Evolutionary conservation across 2,113 vertebrate species (phyloP).

Genomic region (Thunnus thynnus): DNA sequence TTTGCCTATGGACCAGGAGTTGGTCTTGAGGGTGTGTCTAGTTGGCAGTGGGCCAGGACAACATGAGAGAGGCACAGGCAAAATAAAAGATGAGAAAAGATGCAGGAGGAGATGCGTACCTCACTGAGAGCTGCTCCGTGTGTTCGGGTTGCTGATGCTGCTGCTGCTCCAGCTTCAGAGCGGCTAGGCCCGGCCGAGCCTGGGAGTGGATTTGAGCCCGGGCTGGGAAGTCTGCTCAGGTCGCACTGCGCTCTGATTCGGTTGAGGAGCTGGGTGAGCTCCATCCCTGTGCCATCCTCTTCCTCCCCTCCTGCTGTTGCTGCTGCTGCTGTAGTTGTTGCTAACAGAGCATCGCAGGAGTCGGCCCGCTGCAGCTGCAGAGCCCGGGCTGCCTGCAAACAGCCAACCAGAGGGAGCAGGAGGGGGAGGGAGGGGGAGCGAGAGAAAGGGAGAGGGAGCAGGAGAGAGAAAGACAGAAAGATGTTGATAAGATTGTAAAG

Average conservation of each 20-base stretch:
- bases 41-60: conserved; percentile 51
- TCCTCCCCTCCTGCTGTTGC: conserved; percentile 83
- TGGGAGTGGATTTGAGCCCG: conserved; percentile 54
- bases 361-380: conserved; percentile 84
- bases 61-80: conserved; percentile 22
- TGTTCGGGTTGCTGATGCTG: conserved; percentile 59
- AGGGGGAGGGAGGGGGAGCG: conserved; percentile 3
- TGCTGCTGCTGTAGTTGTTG: conserved; percentile 48
- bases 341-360: conserved; percentile 77
- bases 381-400: conserved; percentile 84
- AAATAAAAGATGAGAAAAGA: conserved; percentile 23
- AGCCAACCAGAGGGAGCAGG: conserved; percentile 58
- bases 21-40: conserved; percentile 70
- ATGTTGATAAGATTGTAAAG: neutral
- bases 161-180: conserved; percentile 46
- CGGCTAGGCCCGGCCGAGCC: conserved; percentile 58
- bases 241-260: conserved; percentile 90
- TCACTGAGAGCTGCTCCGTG: conserved; percentile 70
- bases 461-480: neutral
- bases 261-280: conserved; percentile 90
- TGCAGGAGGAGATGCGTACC: conserved; percentile 65
- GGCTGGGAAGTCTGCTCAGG: conserved; percentile 57
- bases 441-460: neutral
- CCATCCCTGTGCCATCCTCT: conserved; percentile 96
- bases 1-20: conserved; percentile 7